Base-by-base conservation (phyloP, 1,140 invertebrate genomes). In the Drosophila biarmipes region DNA sequence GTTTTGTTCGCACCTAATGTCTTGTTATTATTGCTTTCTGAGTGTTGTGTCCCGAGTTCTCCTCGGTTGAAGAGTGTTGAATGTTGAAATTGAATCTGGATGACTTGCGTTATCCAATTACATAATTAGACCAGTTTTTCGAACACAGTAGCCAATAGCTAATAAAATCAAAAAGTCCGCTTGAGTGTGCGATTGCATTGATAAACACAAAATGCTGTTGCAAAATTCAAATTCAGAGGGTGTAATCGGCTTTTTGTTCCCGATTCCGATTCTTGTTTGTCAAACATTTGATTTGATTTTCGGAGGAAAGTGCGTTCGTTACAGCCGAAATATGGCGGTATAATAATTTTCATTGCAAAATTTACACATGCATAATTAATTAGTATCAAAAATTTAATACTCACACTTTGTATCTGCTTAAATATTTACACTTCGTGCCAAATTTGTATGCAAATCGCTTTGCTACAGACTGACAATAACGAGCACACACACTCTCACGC, bases 281-380 rank as follows among this genome's bases (percentile, higher is more conserved):
- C 66, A 69, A 69, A 69, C 67, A 69, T 69, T 52, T 75, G 62
- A 74, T 66, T 75, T 74, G 73, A 66, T 74, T 63, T 74, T 48
- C 57, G 59, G 19, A 21, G 19, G 27, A 56, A 58, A 74, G 21
- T 66, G 61, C 48, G 35, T 51, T 52, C 34, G 38, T 21, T 51
- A 19, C 45, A 45, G 51, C 71, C 68, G 38, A 76, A 86, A 87
- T 86, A 87, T 86, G 82, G 82, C 79, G 82, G 76, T 89, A 89
- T 89, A 87, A 87, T 89, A 80, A 89, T 89, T 89, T 89, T 89
- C 85, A 90, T 84, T 77, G 79, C 73, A 82, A 82, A 86, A 90
- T 90, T 90, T 90, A 90, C 87, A 90, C 76, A 90, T 90, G 87
- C 87, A 90, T 90, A 90, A 90, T 90, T 90, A 90, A 90, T 90